Evolutionary conservation across 2,888 invertebrate species (phyloP).

Genomic region (Euphydryas editha): DNA sequence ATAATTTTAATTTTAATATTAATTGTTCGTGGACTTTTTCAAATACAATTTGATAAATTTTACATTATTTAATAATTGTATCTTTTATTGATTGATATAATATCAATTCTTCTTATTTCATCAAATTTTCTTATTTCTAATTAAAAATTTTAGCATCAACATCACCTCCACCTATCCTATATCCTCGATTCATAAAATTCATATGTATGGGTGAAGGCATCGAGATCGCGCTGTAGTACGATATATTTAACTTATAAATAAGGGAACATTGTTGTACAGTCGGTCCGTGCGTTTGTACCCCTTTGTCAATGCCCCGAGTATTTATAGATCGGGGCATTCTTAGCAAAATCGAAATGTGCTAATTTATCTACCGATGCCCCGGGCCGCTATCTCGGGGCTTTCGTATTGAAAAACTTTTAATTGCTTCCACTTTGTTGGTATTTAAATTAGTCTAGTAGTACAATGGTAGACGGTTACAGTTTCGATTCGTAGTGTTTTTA

Average conservation of each 20-base stretch:
- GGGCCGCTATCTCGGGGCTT: conserved; percentile 39
- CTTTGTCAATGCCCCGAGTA: conserved; percentile 57
- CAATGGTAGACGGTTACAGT: too few relatives aligned
- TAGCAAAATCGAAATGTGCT: conserved; percentile 53
- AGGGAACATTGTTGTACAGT: conserved; percentile 65
- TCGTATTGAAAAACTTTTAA: conserved; percentile 24
- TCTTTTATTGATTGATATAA: too few relatives aligned
- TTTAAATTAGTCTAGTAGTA: not conserved
- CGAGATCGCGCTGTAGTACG: conserved; percentile 64
- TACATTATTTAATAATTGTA: too few relatives aligned
- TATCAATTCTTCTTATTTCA: too few relatives aligned
- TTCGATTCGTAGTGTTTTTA: too few relatives aligned
- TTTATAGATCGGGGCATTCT: conserved; percentile 51
- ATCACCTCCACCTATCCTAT: conserved; percentile 53
- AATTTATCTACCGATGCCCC: conserved; percentile 50
- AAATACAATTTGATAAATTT: too few relatives aligned
- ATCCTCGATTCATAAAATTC: conserved; percentile 76
- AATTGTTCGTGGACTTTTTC: too few relatives aligned
- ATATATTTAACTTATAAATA: conserved; percentile 75
- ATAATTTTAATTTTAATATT: too few relatives aligned
- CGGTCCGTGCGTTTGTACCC: conserved; percentile 48
- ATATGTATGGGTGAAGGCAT: conserved; percentile 75
- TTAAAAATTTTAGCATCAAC: conserved; percentile 26
- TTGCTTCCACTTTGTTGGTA: conserved; percentile 6
- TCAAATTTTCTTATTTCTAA: too few relatives aligned